Conservation (phyloP, 2,888 invertebrate species). For the Sicus ferrugineus region DNA sequence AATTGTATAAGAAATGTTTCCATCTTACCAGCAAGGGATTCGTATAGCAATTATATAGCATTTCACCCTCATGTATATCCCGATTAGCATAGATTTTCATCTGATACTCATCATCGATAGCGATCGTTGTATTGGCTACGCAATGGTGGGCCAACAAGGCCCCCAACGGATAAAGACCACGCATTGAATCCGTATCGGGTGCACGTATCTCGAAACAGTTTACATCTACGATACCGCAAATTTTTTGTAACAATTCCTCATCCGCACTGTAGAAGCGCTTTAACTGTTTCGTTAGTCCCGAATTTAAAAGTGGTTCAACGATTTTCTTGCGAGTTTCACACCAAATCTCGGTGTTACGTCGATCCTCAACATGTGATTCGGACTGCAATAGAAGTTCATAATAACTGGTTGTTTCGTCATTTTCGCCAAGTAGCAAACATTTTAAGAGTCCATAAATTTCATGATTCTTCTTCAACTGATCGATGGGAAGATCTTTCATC, state of each 20-base stretch:
- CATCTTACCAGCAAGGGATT: constrained; percentile 72
- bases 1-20: no score
- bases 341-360: constrained; percentile 69
- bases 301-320: constrained; percentile 52
- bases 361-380: constrained; percentile 69
- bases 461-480: constrained; percentile 54
- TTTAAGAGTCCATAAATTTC: constrained; percentile 61
- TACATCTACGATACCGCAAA: constrained; percentile 79
- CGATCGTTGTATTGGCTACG: constrained; percentile 74
- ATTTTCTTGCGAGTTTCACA: constrained; percentile 66
- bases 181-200: constrained; percentile 65
- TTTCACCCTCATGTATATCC: constrained; percentile 69
- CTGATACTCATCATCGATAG: constrained; percentile 73
- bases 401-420: constrained; percentile 53
- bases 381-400: constrained; percentile 68
- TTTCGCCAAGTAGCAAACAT: constrained; percentile 66
- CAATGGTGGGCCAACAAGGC: constrained; percentile 80
- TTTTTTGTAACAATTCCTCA: constrained; percentile 69
- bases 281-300: constrained; percentile 47
- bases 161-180: constrained; percentile 76
- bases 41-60: constrained; percentile 76
- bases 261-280: constrained; percentile 60
- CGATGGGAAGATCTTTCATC: constrained; percentile 51
- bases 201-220: constrained; percentile 77
- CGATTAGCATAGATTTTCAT: constrained; percentile 74